Evolutionary conservation across 2,888 invertebrate species (phyloP).

Genomic region (Clivina fossor): DNA sequence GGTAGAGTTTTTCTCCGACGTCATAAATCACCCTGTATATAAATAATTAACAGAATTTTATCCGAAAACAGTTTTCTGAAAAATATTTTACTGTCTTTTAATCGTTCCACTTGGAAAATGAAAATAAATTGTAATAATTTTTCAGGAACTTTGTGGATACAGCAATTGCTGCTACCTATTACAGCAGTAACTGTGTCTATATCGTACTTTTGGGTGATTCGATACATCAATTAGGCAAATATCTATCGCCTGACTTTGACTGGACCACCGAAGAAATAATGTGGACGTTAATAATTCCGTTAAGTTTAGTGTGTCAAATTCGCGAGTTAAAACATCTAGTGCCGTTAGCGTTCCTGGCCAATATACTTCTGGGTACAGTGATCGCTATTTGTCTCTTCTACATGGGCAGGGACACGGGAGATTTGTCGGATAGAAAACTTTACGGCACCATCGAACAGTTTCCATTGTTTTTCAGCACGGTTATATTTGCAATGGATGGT

Average conservation of each 20-base stretch:
- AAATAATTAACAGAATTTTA: too few relatives aligned
- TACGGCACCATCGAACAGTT: slow-evolving; percentile 57
- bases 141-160: slow-evolving; percentile 68
- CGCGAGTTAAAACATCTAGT: slow-evolving; percentile 80
- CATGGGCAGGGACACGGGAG: slow-evolving; percentile 63
- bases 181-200: slow-evolving; percentile 73
- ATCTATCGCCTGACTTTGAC: slow-evolving; percentile 28
- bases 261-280: slow-evolving; percentile 58
- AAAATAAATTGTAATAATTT: too few relatives aligned
- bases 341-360: slow-evolving; percentile 87
- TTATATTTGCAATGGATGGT: slow-evolving; percentile 96
- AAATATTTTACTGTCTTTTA: too few relatives aligned
- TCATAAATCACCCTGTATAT: too few relatives aligned
- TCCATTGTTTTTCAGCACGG: slow-evolving; percentile 91
- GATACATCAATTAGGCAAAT: slow-evolving; percentile 63
- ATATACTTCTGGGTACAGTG: slow-evolving; percentile 71
- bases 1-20: too few relatives aligned
- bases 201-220: slow-evolving; percentile 74
- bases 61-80: too few relatives aligned
- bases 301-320: slow-evolving; percentile 72
- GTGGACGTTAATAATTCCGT: slow-evolving; percentile 66
- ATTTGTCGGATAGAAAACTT: not conserved
- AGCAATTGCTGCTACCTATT: slow-evolving; percentile 68
- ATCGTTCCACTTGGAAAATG: too few relatives aligned
- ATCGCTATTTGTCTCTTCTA: slow-evolving; percentile 83